These are phyloP conservation scores for Onychomys arenicola DNA, from an alignment of 2,797 vertebrate genomes.

Conservation along the genomic window DNA sequence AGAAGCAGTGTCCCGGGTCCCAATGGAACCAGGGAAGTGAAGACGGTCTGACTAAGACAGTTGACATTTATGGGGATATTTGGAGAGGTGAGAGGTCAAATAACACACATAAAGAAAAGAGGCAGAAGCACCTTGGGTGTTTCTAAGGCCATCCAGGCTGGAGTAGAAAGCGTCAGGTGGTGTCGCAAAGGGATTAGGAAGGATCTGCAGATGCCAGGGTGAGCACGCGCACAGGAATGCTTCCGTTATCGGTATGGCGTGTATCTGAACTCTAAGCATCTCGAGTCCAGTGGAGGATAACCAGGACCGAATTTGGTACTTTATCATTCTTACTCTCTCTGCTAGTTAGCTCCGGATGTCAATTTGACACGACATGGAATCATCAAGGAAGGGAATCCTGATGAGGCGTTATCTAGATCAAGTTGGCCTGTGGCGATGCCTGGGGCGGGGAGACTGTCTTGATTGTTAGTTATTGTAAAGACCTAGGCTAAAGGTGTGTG, in stretches of 20 bases:
- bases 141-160: neutral
- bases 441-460: neutral
- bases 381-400: neutral
- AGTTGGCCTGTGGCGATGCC: neutral
- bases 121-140: neutral
- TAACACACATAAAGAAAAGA: too few relatives aligned
- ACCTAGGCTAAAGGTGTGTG: neutral
- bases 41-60: neutral
- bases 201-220: neutral
- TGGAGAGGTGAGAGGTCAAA: neutral
- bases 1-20: too few relatives aligned
- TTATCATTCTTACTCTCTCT: neutral
- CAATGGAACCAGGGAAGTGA: neutral
- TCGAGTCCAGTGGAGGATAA: neutral
- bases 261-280: neutral
- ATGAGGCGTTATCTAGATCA: neutral
- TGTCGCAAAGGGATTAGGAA: neutral
- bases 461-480: neutral
- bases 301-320: neutral
- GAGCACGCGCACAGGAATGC: neutral
- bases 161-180: neutral
- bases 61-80: neutral
- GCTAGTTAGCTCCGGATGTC: neutral
- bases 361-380: neutral
- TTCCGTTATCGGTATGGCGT: neutral